Evolutionary conservation across 2,113 vertebrate species (phyloP), one percentile per base, ranked within the genome.

Genomic region (Pteronura brasiliensis): DNA sequence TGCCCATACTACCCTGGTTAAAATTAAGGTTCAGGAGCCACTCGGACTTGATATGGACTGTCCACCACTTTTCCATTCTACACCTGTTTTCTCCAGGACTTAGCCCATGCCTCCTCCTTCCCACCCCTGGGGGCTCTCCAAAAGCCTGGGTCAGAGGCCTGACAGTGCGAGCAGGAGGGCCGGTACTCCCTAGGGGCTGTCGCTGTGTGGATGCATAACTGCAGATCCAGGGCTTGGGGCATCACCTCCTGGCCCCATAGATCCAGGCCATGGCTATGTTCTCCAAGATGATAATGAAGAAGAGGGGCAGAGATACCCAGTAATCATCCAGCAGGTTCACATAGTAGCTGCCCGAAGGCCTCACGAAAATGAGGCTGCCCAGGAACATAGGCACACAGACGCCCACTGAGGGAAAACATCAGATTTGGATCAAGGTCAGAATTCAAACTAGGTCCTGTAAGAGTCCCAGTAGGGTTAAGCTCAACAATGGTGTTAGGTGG

Each of bases 251-350:
- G 1, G 99, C 99, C 39, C 99, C 99, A 5, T 99, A 99, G 4
- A 99, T 79, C 99, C 99, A 99, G 34, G 99, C 98, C 31, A 99
- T 98, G 14, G 99, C 99, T 95, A 99, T 42, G 23, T 99, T 99
- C 98, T 99, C 99, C 63, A 99, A 98, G 25, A 99, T 96, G 81
- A 99, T 99, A 11, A 99, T 99, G 0, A 99, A 98, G 95, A 99
- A 99, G 85, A 99, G 99, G 0, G 99, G 99, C 97, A 99, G 98
- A 0, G 99, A 99, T 6, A 99, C 98, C 1, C 99, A 99, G 96
- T 99, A 99, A 84, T 99, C 99, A 17, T 99, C 99, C 10, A 99
- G 99, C 99, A 99, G 99, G 25, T 82, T 81, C 93, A 99, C 98
- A 47, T 99, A 99, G 98, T 99, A 99, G 99, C 99, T 99, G 63